phyloP scores from a whole-genome alignment of 2,888 invertebrate species.

The Agriotes lineatus region DNA sequence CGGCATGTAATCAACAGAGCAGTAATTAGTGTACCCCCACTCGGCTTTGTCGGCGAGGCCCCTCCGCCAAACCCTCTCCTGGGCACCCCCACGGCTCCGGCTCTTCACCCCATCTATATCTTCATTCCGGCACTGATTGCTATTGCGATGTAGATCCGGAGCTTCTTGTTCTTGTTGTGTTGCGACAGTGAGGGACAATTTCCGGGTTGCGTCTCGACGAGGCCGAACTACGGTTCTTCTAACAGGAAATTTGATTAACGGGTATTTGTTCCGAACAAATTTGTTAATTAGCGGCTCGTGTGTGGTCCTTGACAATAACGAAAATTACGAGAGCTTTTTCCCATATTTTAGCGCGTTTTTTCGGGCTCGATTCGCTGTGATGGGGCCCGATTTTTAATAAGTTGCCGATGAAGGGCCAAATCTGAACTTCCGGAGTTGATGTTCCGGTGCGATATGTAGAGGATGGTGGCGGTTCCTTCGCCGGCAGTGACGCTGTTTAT shows the following conservation, averaged over 20 bases:
- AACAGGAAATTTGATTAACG: slow-evolving; percentile 37
- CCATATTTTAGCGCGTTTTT: too few species aligned
- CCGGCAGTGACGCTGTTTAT: slow-evolving; percentile 32
- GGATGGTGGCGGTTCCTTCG: slow-evolving; percentile 43
- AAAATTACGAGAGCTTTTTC: not conserved
- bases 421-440: not conserved
- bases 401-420: not conserved
- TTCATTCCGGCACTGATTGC: slow-evolving; percentile 59
- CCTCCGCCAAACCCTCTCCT: slow-evolving; percentile 54
- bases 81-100: slow-evolving; percentile 62
- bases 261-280: slow-evolving; percentile 14
- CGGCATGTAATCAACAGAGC: slow-evolving; percentile 35
- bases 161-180: slow-evolving; percentile 56
- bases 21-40: slow-evolving; percentile 50
- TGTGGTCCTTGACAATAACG: slow-evolving; percentile 12
- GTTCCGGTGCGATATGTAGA: slow-evolving; percentile 47
- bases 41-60: slow-evolving; percentile 48
- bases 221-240: slow-evolving; percentile 25
- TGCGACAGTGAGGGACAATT: slow-evolving; percentile 52
- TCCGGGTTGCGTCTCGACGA: slow-evolving; percentile 35
- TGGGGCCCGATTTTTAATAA: not conserved
- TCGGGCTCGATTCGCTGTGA: too few species aligned
- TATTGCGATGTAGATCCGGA: slow-evolving; percentile 57
- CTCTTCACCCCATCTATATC: slow-evolving; percentile 56
- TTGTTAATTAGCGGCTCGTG: slow-evolving; percentile 10